Conservation (phyloP, 2,888 invertebrate genomes). For the Ethmia dodecea region DNA sequence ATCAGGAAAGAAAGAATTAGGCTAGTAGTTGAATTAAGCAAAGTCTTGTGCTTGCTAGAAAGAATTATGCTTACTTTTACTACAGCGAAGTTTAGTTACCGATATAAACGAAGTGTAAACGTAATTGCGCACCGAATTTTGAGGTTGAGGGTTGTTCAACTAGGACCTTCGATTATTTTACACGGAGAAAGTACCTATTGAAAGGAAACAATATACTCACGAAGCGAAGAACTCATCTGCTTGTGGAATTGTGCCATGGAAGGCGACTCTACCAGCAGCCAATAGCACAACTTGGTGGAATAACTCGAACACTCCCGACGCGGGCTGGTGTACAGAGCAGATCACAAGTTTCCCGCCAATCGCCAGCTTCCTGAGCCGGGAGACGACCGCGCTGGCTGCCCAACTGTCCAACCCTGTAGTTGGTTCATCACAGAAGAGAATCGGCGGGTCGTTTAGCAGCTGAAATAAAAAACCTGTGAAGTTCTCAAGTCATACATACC, state of each 20-base stretch:
- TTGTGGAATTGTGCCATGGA: conserved; percentile 85
- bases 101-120: no score
- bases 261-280: conserved; percentile 87
- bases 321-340: conserved; percentile 94
- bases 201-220: conserved; percentile 54
- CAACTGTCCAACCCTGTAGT: conserved; percentile 95
- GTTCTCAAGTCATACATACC: no score
- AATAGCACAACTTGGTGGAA: conserved; percentile 89
- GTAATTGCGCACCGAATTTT: no score
- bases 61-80: no score
- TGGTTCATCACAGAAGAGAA: conserved; percentile 96
- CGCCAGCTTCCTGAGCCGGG: conserved; percentile 81
- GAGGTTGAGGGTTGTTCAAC: no score
- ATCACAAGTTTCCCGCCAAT: conserved; percentile 86
- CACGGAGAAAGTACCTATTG: not conserved
- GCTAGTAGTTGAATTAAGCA: no score
- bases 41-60: no score
- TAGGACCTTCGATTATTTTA: no score
- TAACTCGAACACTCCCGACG: conserved; percentile 89
- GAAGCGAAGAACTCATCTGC: conserved; percentile 83
- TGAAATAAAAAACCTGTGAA: no score
- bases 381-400: conserved; percentile 89
- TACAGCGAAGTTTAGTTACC: no score
- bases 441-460: conserved; percentile 91
- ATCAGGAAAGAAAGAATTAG: no score